phyloP scores from a whole-genome alignment of 2,888 invertebrate species.

The Prosopocoilus inquinatus region DNA sequence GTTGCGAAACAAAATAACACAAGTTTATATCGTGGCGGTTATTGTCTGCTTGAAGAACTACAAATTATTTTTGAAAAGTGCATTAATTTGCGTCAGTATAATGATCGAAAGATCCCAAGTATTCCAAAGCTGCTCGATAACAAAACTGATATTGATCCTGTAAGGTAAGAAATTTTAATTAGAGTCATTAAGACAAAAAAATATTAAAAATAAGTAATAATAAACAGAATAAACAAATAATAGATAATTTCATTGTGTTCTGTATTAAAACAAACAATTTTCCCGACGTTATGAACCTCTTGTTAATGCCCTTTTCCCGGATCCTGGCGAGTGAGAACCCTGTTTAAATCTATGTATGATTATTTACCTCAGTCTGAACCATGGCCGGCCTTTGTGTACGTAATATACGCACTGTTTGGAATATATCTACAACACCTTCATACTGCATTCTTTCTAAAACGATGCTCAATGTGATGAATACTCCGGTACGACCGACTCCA shows the following conservation, averaged over 20 bases:
- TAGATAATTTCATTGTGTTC: too few relatives aligned
- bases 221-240: too few relatives aligned
- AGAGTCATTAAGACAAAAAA: too few relatives aligned
- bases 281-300: too few relatives aligned
- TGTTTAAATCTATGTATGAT: background rate
- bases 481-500: slow-evolving; percentile 97
- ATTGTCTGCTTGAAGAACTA: slow-evolving; percentile 38
- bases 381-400: slow-evolving; percentile 98
- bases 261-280: too few relatives aligned
- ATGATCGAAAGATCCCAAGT: slow-evolving; percentile 97
- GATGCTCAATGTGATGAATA: slow-evolving; percentile 96
- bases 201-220: slow-evolving; percentile 5
- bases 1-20: slow-evolving; percentile 35
- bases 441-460: slow-evolving; percentile 98
- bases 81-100: slow-evolving; percentile 72
- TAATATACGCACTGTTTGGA: slow-evolving; percentile 97
- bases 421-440: slow-evolving; percentile 98
- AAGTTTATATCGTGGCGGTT: slow-evolving; percentile 38
- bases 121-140: slow-evolving; percentile 97
- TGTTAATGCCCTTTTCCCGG: too few relatives aligned
- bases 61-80: slow-evolving; percentile 13
- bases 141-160: slow-evolving; percentile 99
- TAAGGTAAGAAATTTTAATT: too few relatives aligned
- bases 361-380: slow-evolving; percentile 95
- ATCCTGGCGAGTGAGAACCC: too few relatives aligned